A percentile compares a stretch with the other conserved stretches of the same genome.
Evolutionary conservation across 2,113 vertebrate species (phyloP).

Genomic region (Lepidothrix coronata): DNA sequence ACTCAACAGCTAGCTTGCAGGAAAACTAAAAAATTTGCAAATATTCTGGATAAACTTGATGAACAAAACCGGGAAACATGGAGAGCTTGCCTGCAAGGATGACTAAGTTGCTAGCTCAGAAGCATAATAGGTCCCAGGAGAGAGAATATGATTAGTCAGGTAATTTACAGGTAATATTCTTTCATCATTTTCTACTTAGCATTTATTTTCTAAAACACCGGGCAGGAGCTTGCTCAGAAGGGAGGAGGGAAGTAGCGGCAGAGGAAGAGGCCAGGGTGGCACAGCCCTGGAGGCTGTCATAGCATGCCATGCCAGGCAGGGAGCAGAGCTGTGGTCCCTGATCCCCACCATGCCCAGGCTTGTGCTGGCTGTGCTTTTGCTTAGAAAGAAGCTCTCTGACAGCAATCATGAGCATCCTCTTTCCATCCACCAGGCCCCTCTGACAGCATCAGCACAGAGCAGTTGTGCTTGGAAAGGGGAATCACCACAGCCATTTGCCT

Average conservation of each 20-base stretch:
- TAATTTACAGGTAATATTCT: constrained; percentile 45
- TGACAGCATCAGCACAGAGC: fast-evolving
- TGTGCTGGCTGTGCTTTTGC: not conserved
- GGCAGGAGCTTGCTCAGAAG: not conserved
- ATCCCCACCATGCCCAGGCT: not conserved
- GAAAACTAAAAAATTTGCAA: not conserved
- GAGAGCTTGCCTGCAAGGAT: constrained; percentile 26
- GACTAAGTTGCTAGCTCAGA: not conserved
- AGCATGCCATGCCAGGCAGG: fast-evolving
- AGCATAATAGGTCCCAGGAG: not conserved
- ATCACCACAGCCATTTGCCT: not conserved
- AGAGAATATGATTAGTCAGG: constrained; percentile 40
- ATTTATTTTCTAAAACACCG: not conserved
- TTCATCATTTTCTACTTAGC: constrained; percentile 43
- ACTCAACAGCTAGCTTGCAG: constrained; percentile 19
- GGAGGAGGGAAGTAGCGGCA: fast-evolving
- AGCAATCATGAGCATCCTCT: not conserved
- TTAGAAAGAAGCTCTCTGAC: not conserved
- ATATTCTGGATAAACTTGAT: constrained; percentile 34
- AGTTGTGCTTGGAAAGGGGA: fast-evolving
- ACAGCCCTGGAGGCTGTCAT: not conserved
- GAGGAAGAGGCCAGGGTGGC: too few species aligned
- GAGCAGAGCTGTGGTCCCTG: not conserved
- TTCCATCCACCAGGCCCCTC: not conserved
- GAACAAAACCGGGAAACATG: not conserved